phyloP scores from a whole-genome alignment of 64 coral and sea anemone genomes.

The Montipora capricornis region DNA sequence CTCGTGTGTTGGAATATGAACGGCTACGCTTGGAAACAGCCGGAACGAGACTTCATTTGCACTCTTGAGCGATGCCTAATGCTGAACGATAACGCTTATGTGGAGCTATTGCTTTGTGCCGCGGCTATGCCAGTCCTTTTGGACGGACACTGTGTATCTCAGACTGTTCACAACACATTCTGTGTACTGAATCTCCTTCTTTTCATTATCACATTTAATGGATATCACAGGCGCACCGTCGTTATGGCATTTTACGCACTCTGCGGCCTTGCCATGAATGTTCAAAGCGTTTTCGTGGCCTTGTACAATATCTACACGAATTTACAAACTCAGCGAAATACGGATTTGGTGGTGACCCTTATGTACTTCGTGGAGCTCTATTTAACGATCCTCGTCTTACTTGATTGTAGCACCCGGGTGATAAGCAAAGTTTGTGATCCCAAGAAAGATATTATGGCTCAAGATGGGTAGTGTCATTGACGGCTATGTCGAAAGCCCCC shows the following conservation, averaged over 20 bases:
- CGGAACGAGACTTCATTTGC: background rate
- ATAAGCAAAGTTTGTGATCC: conserved; percentile 38
- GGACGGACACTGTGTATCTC: conserved; percentile 15
- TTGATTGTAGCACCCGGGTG: conserved; percentile 19
- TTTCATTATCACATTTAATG: conserved; percentile 21
- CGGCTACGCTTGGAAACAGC: background rate
- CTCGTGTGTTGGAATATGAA: background rate
- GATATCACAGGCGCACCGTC: conserved; percentile 8
- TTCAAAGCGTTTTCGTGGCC: conserved; percentile 10
- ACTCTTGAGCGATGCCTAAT: background rate
- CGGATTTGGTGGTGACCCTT: background rate
- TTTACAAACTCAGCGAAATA: background rate
- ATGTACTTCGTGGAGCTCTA: conserved; percentile 17
- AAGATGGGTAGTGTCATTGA: background rate
- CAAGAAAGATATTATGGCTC: background rate
- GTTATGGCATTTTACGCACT: conserved; percentile 8
- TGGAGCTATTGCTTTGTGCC: conserved; percentile 7
- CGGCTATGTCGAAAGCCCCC: background rate
- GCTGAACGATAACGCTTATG: conserved; percentile 19
- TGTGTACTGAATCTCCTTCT: background rate
- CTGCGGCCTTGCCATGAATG: background rate
- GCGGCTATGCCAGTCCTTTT: background rate
- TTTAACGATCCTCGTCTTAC: conserved; percentile 4
- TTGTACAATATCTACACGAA: conserved; percentile 29
- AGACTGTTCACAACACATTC: conserved; percentile 2